Base-by-base conservation (phyloP, 2,888 invertebrate genomes). In the Dromius quadrimaculatus region DNA sequence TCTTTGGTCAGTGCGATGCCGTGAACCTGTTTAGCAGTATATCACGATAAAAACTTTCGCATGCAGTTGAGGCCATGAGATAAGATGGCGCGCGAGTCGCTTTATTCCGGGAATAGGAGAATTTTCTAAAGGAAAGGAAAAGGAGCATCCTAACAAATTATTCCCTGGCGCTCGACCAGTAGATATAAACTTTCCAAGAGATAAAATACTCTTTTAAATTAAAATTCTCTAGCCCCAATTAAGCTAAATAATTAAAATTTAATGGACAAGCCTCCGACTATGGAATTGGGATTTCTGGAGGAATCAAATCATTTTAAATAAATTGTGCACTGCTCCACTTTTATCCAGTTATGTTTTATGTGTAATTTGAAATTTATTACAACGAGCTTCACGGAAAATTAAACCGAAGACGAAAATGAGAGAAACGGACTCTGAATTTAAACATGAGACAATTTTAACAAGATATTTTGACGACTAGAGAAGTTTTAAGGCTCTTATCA, bases 151-250 rank as follows among this genome's bases (percentile, higher is more conserved):
- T 62, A 41, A 62, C 62, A 62, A 62, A 62, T 62, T 62, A 43
- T 19, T 62, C 62, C 62, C 59, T 20, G 11, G 59, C 20, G 59
- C 11, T 32, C 61, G 6, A 19, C 38, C 61, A 38, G 38, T 61
- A 62, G 62, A 62, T 62, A 62, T 62, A 62, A 62, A 62, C 41
- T 62, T 62, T 62, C 62, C 41, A 19, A 8, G 34, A 50, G 47
- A 47, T 64, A 64, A 64, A 64, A 64, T 64, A 50, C 64, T 34
- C 64, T 64, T 64, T 64, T 64, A 64, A 64, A 64, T 64, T 64
- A 64, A 64, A 64, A 64, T 64, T 64, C 50, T 64, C 50, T 36
- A 28, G 50, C 34, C 34, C 64, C 47, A 64, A 64, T 64, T 64
- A 64, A 64, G 64, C 47, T 50, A 36, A 47, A 47, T 64, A 64